phyloP scores from a whole-genome alignment of 2,113 vertebrate species.

The Stigmatopora nigra region DNA sequence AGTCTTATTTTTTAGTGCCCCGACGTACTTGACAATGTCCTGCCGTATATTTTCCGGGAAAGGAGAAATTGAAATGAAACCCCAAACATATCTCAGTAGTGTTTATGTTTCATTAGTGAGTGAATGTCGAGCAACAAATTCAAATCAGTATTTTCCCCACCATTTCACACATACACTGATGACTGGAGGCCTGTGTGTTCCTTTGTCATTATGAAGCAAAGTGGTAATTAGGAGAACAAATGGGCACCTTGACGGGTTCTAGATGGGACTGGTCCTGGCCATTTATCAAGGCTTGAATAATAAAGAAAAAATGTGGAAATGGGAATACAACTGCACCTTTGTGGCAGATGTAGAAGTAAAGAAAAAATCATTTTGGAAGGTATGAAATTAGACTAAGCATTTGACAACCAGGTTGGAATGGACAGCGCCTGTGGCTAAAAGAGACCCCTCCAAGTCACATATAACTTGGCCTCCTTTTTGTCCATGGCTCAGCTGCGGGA shows the following conservation, averaged over 20 bases:
- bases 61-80: not conserved
- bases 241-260: not conserved
- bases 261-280: not conserved
- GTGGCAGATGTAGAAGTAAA: not conserved
- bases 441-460: conserved; percentile 28
- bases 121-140: not conserved
- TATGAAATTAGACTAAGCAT: not conserved
- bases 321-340: not conserved
- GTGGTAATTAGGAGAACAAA: conserved; percentile 6
- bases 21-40: not conserved
- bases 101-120: conserved; percentile 3
- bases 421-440: conserved; percentile 37
- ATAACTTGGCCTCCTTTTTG: conserved; percentile 28
- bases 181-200: not conserved
- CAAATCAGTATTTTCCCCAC: conserved; percentile 1
- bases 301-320: not conserved
- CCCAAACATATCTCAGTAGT: not conserved
- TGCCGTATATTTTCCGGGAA: not conserved
- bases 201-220: conserved; percentile 4
- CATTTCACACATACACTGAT: conserved; percentile 1
- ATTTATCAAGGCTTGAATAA: not conserved
- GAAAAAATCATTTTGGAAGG: not conserved
- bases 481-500: conserved; percentile 51
- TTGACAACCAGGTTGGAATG: conserved; percentile 20
- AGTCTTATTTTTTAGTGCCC: not conserved